phyloP scores from a whole-genome alignment of 1,140 invertebrate genomes.

The Mylabris phalerata region DNA sequence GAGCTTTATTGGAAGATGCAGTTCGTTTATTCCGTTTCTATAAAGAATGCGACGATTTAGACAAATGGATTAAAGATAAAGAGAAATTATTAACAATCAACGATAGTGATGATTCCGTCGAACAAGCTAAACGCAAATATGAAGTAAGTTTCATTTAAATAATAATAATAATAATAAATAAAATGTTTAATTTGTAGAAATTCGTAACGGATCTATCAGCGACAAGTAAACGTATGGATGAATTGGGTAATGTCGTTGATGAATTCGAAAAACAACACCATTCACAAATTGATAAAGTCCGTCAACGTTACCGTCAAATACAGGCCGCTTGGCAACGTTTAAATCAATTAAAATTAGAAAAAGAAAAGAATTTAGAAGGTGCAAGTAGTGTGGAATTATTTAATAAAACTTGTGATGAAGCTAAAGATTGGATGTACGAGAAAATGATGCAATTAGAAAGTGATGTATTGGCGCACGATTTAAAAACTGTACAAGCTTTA shows the following conservation, averaged over 20 bases:
- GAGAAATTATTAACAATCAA: slow-evolving; percentile 80
- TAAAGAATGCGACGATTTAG: slow-evolving; percentile 96
- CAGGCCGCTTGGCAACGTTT: slow-evolving; percentile 83
- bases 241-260: slow-evolving; percentile 81
- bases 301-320: slow-evolving; percentile 72
- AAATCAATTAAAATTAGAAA: slow-evolving; percentile 80
- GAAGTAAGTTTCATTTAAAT: slow-evolving; percentile 67
- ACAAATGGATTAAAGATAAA: slow-evolving; percentile 95
- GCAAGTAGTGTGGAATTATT: slow-evolving; percentile 83
- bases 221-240: slow-evolving; percentile 81
- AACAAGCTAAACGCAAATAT: slow-evolving; percentile 90
- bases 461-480: slow-evolving; percentile 71
- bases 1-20: slow-evolving; percentile 82
- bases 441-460: slow-evolving; percentile 81
- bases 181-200: slow-evolving; percentile 62
- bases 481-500: slow-evolving; percentile 84
- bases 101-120: slow-evolving; percentile 83
- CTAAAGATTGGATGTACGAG: slow-evolving; percentile 89
- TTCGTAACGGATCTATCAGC: slow-evolving; percentile 93
- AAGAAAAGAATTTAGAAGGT: slow-evolving; percentile 79
- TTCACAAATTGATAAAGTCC: slow-evolving; percentile 82
- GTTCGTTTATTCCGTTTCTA: slow-evolving; percentile 92
- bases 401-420: slow-evolving; percentile 87
- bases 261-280: slow-evolving; percentile 82
- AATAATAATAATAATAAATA: slow-evolving; percentile 55